phyloP scores from a whole-genome alignment of 2,113 vertebrate genomes.

The Psephotus haematonotus region DNA sequence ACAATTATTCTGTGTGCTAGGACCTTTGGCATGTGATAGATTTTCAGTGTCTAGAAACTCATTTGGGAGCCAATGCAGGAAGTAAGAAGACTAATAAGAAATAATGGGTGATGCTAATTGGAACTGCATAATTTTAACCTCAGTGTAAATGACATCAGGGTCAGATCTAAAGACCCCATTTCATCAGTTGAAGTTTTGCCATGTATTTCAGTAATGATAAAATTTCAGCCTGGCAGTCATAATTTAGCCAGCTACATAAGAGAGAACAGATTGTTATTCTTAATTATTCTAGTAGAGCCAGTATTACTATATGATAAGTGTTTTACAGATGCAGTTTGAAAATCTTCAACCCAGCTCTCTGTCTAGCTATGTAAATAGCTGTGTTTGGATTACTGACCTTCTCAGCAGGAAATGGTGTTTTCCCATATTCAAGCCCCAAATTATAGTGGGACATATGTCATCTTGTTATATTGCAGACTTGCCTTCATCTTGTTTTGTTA shows the following conservation, averaged over 20 bases:
- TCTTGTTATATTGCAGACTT: neutral
- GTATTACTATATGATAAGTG: neutral
- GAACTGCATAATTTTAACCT: neutral
- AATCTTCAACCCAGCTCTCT: neutral
- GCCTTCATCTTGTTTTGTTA: neutral
- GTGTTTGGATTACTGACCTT: neutral
- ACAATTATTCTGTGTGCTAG: neutral
- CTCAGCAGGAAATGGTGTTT: neutral
- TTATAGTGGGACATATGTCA: neutral
- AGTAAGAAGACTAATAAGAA: neutral
- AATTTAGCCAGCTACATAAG: neutral
- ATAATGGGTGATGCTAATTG: neutral
- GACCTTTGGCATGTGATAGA: neutral
- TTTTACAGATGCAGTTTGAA: neutral
- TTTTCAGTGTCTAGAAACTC: neutral
- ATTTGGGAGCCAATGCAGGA: neutral
- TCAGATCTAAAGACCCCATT: neutral
- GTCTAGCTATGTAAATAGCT: neutral
- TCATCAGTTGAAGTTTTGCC: neutral
- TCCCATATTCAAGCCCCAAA: neutral
- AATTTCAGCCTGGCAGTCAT: neutral
- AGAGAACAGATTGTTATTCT: neutral
- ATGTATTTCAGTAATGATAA: neutral
- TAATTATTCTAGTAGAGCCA: neutral
- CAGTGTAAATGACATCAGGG: neutral